Conservation (phyloP, 2,888 invertebrate genomes). For the Polymixis flavicincta region DNA sequence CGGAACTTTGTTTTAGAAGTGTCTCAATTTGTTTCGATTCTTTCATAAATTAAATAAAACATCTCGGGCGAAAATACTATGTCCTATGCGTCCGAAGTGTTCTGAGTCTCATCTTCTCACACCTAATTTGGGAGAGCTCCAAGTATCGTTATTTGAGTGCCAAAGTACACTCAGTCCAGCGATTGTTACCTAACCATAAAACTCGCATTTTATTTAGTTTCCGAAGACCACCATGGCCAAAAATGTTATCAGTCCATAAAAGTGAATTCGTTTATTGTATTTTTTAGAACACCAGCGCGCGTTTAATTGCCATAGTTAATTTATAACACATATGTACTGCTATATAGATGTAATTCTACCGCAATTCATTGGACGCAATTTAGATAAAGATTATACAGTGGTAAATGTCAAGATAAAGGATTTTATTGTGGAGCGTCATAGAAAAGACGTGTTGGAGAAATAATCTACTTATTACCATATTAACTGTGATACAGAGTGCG, state of each 20-base stretch:
- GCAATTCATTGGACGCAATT: slow-evolving; percentile 81
- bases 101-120: slow-evolving; percentile 54
- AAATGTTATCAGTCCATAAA: slow-evolving; percentile 74
- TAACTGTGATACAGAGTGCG: slow-evolving; percentile 72
- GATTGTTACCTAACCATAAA: slow-evolving; percentile 75
- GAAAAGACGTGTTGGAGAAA: slow-evolving; percentile 78
- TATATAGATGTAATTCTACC: slow-evolving; percentile 66
- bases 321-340: slow-evolving; percentile 74
- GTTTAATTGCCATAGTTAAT: slow-evolving; percentile 76
- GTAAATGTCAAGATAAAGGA: slow-evolving; percentile 83
- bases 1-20: not conserved
- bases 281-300: slow-evolving; percentile 62
- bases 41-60: slow-evolving; percentile 13
- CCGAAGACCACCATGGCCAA: slow-evolving; percentile 72
- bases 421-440: slow-evolving; percentile 81
- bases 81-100: slow-evolving; percentile 48
- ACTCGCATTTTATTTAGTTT: slow-evolving; percentile 68
- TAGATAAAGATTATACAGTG: slow-evolving; percentile 85
- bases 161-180: slow-evolving; percentile 73
- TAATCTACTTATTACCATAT: slow-evolving; percentile 75
- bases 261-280: slow-evolving; percentile 80
- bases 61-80: slow-evolving; percentile 34
- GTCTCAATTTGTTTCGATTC: not conserved
- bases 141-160: slow-evolving; percentile 75
- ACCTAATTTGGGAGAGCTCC: slow-evolving; percentile 80